A percentile compares a stretch with the other conserved stretches of the same genome.
Conservation (phyloP, 2,797 vertebrate genomes). For the Typhlichthys eigenmanni region DNA sequence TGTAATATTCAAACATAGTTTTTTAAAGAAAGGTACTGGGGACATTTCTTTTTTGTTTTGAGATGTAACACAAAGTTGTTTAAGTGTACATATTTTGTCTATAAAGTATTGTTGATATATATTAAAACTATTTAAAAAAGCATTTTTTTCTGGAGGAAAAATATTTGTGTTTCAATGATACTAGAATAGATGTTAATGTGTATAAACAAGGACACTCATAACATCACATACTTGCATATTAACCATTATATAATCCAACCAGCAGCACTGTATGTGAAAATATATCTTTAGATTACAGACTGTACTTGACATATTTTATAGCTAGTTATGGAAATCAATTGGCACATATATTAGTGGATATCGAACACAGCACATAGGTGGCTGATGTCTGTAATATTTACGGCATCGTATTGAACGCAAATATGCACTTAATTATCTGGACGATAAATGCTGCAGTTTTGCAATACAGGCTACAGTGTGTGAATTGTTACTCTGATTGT, state of each 20-base stretch:
- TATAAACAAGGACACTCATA: slow-evolving; percentile 54
- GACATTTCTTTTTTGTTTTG: slow-evolving; percentile 90
- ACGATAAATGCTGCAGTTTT: no score
- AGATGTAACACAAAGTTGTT: slow-evolving; percentile 85
- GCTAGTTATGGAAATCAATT: no score
- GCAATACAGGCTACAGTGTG: no score
- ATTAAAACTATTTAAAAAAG: slow-evolving; percentile 95
- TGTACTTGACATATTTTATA: no score
- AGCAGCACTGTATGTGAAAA: slow-evolving; percentile 63
- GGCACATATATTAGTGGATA: no score
- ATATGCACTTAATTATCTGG: no score
- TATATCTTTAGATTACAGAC: slow-evolving; percentile 60
- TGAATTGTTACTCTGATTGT: no score
- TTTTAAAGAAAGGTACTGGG: slow-evolving; percentile 90
- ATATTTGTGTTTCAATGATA: slow-evolving; percentile 45
- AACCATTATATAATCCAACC: slow-evolving; percentile 70
- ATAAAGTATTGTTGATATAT: slow-evolving; percentile 91
- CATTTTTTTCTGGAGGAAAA: slow-evolving; percentile 83
- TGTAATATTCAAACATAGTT: slow-evolving; percentile 89
- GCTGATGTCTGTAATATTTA: no score
- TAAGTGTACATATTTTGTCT: slow-evolving; percentile 96
- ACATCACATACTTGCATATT: slow-evolving; percentile 66
- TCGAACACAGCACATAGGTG: no score
- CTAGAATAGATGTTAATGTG: slow-evolving; percentile 34
- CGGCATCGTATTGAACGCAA: not conserved